phyloP scores from a whole-genome alignment of 1,140 invertebrate genomes.

The Cherax destructor region DNA sequence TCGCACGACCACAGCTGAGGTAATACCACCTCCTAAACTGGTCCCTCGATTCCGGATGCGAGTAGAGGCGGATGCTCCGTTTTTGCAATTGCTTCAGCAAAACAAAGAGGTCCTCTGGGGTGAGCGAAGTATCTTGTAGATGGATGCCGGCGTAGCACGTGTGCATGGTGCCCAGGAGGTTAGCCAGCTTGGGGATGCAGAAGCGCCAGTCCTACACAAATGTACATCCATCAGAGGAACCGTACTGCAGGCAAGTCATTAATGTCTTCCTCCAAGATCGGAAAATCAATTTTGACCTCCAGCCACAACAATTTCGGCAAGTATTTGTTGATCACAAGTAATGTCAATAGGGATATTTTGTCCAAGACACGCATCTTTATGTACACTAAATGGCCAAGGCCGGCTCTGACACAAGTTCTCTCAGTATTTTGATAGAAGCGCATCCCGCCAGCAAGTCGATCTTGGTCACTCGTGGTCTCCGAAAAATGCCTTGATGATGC shows the following conservation, averaged over 20 bases:
- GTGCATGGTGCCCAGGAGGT: conserved; percentile 55
- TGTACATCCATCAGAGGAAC: conserved; percentile 64
- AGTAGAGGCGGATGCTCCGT: conserved; percentile 43
- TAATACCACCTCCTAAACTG: conserved; percentile 68
- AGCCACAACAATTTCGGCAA: conserved; percentile 60
- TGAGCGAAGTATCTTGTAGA: conserved; percentile 57
- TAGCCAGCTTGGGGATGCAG: conserved; percentile 41
- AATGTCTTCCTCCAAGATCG: conserved; percentile 44
- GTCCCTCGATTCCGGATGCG: conserved; percentile 33
- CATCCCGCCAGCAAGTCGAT: conserved; percentile 63
- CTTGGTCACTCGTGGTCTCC: conserved; percentile 35
- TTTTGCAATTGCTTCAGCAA: conserved; percentile 65
- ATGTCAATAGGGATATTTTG: conserved; percentile 21
- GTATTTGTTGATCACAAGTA: conserved; percentile 26
- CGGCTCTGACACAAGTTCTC: conserved; percentile 29
- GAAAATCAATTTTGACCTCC: conserved; percentile 65
- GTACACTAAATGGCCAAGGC: conserved; percentile 56
- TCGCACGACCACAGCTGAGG: conserved; percentile 33
- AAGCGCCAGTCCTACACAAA: conserved; percentile 39
- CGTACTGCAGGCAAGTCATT: conserved; percentile 26
- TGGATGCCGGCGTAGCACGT: conserved; percentile 65
- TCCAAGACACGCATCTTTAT: conserved; percentile 58
- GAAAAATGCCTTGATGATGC: conserved; percentile 46
- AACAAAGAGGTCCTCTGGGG: conserved; percentile 64
- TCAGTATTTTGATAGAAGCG: neutral